Base-by-base conservation (phyloP, 2,888 invertebrate species). In the Oscheius onirici region DNA sequence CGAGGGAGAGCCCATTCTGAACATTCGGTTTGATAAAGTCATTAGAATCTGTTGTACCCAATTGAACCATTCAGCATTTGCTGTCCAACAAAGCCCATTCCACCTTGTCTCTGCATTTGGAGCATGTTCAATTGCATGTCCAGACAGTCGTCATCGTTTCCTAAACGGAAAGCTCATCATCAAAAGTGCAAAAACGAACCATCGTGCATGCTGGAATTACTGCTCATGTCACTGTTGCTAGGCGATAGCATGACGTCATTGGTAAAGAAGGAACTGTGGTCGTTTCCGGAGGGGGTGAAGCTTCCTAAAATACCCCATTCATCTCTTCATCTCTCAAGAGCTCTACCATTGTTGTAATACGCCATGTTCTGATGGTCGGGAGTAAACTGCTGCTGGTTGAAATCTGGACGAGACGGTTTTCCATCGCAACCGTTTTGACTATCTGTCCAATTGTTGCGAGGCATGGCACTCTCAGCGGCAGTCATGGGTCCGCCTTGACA, bases 221-320 rank as follows among this genome's bases (percentile, higher is more conserved):
- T 79, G 74, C 78, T 78, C 1, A 78, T 78, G 41, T 80, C 80
- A 60, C 75, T 76, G 60, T 77, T 80, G 72, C 75, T 77, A 15
- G 80, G 80, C 11, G 80, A 71, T 24, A 54, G 34, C 65, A 71
- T 65, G 34, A 60, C 69, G 26, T 71, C 66, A 10, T 61, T 66
- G 44, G 44, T 71, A 54, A 57, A 71, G 41, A 71, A 71, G 11
- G 54, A 28, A 3, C 34, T 20, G 22, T 43, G 46, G 0, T 70
- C 70, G n/a, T 26, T 40, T 10, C 43, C 68, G 24, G 34, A 28
- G 15, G 68, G 55, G 13, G 58, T 55, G 51, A 57, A 68, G 44
- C 55, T 57, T 46, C 52, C 61, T 43, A 61, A 61, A 57, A 13
- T 57, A 20, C 54, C 15, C 17, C 15, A 54, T 6, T 26, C n/a